Evolutionary conservation across 2,113 vertebrate genomes (phyloP).

Genomic region (Peucedramus taeniatus): DNA sequence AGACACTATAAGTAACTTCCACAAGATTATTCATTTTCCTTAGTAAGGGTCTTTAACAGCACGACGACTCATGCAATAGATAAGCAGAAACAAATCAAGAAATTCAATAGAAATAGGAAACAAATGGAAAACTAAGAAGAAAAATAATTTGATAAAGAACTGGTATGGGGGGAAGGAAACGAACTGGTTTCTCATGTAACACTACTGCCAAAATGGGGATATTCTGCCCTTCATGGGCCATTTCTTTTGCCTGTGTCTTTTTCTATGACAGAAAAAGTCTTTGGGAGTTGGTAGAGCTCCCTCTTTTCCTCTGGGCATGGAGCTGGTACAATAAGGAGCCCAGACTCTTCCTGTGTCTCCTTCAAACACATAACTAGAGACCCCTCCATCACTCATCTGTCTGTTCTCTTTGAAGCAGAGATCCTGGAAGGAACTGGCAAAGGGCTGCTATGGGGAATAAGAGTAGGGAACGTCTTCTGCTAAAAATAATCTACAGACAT

Average conservation of each 20-base stretch:
- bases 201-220: fast-evolving
- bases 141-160: background rate
- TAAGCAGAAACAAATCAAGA: conserved; percentile 13
- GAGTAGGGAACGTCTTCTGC: background rate
- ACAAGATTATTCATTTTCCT: background rate
- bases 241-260: background rate
- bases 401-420: background rate
- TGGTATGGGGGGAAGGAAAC: background rate
- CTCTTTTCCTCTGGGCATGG: background rate
- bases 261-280: background rate
- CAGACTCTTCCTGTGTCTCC: background rate
- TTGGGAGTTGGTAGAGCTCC: background rate
- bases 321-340: background rate
- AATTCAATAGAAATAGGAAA: background rate
- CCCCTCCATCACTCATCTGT: background rate
- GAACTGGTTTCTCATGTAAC: background rate
- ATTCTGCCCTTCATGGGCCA: background rate
- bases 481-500: background rate
- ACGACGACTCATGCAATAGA: background rate
- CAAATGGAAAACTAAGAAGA: background rate
- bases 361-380: background rate
- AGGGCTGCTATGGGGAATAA: background rate
- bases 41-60: background rate
- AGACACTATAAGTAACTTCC: background rate
- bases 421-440: background rate